Percentiles rank a stretch among this genome's conserved stretches.
Conservation (phyloP, 2,113 vertebrate species). For the Hystrix brachyura region DNA sequence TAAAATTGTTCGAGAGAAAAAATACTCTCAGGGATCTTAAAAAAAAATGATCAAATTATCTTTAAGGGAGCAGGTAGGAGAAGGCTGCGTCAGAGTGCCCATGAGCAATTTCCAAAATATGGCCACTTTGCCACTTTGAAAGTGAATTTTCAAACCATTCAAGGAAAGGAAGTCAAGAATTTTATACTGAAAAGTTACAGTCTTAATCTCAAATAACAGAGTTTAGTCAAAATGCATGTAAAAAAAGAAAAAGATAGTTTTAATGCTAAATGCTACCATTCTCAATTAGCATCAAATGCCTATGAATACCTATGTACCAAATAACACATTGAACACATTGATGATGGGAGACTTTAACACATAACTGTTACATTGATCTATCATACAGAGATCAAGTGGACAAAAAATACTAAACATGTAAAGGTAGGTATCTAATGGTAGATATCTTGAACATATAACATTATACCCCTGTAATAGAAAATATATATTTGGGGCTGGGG, state of each 20-base stretch:
- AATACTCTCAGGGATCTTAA: neutral
- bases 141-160: neutral
- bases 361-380: neutral
- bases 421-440: neutral
- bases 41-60: neutral
- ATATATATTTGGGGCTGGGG: neutral
- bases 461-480: neutral
- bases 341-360: neutral
- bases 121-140: neutral
- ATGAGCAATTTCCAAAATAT: neutral
- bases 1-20: slow-evolving; percentile 29
- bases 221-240: neutral
- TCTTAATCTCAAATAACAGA: neutral
- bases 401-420: neutral
- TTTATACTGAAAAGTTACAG: neutral
- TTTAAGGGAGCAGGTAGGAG: neutral
- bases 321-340: neutral
- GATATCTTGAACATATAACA: neutral
- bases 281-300: neutral
- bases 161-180: neutral
- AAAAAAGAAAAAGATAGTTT: neutral
- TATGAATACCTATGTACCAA: neutral
- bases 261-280: neutral
- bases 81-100: neutral
- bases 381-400: neutral